Percentiles rank a stretch among this genome's conserved stretches.
Conservation (phyloP, 2,797 vertebrate species). For the Halcyon badia region DNA sequence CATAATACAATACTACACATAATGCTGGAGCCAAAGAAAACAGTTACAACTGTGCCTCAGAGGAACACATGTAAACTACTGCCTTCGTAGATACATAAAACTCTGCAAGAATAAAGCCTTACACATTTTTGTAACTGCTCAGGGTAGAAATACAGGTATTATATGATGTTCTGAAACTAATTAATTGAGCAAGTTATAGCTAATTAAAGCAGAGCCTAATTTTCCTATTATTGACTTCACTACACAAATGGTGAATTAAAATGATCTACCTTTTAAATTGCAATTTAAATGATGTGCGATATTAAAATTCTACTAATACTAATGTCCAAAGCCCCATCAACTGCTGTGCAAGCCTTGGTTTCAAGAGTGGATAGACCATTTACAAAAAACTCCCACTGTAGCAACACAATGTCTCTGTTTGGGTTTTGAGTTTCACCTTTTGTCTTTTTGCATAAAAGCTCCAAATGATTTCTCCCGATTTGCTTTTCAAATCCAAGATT, state of each 20-base stretch:
- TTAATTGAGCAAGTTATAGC: neutral
- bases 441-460: neutral
- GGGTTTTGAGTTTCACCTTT: neutral
- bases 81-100: neutral
- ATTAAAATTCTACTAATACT: constrained; percentile 14
- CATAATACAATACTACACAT: neutral
- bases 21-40: neutral
- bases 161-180: neutral
- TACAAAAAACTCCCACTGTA: neutral
- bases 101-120: neutral
- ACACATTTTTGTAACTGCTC: neutral
- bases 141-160: neutral
- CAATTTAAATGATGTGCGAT: neutral
- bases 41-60: neutral
- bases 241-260: constrained; percentile 27
- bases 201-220: constrained; percentile 37
- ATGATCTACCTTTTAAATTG: constrained; percentile 13
- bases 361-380: neutral
- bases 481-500: neutral
- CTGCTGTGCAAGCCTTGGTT: neutral
- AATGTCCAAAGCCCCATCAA: neutral
- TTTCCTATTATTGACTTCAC: neutral
- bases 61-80: neutral
- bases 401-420: neutral
- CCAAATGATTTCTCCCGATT: neutral